A percentile compares a stretch with the other conserved stretches of the same genome.
phyloP scores from a whole-genome alignment of 2,888 invertebrate genomes.

The Eupithecia centaureata region DNA sequence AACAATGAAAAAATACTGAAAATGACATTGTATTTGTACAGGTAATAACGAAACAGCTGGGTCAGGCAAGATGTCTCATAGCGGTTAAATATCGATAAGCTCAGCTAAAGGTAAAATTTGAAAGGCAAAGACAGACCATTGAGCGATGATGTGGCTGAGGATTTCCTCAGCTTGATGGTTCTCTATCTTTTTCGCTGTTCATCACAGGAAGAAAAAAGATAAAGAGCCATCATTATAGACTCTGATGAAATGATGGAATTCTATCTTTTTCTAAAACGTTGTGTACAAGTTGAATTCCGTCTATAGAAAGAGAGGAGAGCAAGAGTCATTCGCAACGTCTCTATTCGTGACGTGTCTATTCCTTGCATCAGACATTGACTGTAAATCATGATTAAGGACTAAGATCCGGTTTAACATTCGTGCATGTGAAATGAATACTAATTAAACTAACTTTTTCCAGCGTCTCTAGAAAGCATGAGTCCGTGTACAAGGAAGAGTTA shows the following conservation, averaged over 20 bases:
- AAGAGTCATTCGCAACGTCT: neutral
- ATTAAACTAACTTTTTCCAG: too few relatives aligned
- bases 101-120: neutral
- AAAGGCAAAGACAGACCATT: neutral
- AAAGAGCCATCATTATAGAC: neutral
- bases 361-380: too few relatives aligned
- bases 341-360: neutral
- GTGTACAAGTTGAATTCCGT: neutral
- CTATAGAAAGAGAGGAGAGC: neutral
- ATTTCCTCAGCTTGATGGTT: too few relatives aligned
- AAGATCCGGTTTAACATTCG: too few relatives aligned
- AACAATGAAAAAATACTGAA: conserved; percentile 30
- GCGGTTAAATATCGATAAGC: neutral
- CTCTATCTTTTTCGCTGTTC: too few relatives aligned
- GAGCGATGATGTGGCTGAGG: neutral
- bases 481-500: neutral
- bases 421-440: too few relatives aligned
- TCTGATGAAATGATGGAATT: neutral
- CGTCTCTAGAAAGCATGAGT: neutral
- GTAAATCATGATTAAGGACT: too few relatives aligned
- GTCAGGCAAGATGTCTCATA: neutral
- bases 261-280: neutral
- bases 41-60: conserved; percentile 1
- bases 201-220: neutral
- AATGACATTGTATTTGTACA: conserved; percentile 15